Percentiles rank a stretch among this genome's conserved stretches.
These are phyloP conservation scores for Sesia apiformis DNA, from an alignment of 2,888 invertebrate species.

Conservation along the genomic window DNA sequence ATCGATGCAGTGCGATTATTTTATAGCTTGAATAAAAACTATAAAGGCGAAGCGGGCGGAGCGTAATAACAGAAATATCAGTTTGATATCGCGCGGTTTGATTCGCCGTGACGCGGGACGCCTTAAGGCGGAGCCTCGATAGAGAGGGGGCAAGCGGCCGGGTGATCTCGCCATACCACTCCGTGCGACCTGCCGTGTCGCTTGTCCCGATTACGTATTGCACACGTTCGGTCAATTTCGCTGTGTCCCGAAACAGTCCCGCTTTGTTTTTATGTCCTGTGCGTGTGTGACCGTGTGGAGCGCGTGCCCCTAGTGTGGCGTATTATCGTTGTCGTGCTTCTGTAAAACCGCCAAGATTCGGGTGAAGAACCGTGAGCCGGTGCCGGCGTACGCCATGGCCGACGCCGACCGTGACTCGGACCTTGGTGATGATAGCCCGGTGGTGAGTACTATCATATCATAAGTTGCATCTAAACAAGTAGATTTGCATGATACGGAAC, in stretches of 20 bases:
- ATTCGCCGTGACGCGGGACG: conserved; percentile 66
- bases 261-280: conserved; percentile 34
- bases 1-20: conserved; percentile 51
- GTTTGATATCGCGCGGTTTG: conserved; percentile 66
- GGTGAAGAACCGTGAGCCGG: conserved; percentile 90
- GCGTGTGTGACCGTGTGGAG: conserved; percentile 49
- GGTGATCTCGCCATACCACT: conserved; percentile 41
- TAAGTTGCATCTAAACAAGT: too few relatives aligned
- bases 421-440: conserved; percentile 82
- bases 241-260: conserved; percentile 14
- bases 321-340: conserved; percentile 40
- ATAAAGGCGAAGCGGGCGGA: conserved; percentile 58
- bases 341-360: conserved; percentile 83
- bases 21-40: conserved; percentile 70
- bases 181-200: conserved; percentile 43
- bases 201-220: conserved; percentile 23
- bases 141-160: conserved; percentile 36
- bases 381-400: conserved; percentile 89
- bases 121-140: conserved; percentile 56
- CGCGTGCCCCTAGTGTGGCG: conserved; percentile 40
- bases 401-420: conserved; percentile 80
- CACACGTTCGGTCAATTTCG: conserved; percentile 11
- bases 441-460: conserved; percentile 73
- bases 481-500: too few relatives aligned
- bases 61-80: conserved; percentile 63